Conservation (phyloP, 2,113 vertebrate species). For the Pipa parva region DNA sequence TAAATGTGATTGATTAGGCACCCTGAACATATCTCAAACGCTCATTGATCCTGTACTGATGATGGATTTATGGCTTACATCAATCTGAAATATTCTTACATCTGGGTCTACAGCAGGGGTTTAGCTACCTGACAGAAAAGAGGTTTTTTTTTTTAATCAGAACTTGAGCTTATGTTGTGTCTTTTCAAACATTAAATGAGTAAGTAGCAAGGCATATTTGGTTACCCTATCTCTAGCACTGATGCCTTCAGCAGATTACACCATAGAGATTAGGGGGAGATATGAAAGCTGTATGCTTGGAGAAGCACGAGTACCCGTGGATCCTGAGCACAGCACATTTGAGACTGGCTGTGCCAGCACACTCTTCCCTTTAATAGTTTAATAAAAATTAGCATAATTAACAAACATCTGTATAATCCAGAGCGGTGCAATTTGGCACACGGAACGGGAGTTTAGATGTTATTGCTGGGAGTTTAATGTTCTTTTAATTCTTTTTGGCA, state of each 20-base stretch:
- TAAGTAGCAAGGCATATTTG: conserved; percentile 27
- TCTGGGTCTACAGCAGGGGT: conserved; percentile 18
- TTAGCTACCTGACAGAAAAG: conserved; percentile 31
- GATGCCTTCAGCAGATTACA: conserved; percentile 23
- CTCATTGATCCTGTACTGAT: conserved; percentile 56
- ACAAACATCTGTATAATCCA: conserved; percentile 80
- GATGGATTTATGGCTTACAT: conserved; percentile 50
- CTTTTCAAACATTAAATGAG: no score
- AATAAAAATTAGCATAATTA: conserved; percentile 85
- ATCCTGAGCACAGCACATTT: conserved; percentile 43
- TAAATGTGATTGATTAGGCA: conserved; percentile 61
- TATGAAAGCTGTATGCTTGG: conserved; percentile 7
- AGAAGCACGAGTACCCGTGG: conserved; percentile 35
- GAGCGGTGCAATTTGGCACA: conserved; percentile 76
- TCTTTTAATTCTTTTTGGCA: conserved; percentile 78
- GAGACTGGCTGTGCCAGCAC: conserved; percentile 62
- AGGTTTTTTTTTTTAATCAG: conserved; percentile 45
- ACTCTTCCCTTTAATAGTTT: conserved; percentile 75
- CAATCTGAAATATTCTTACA: conserved; percentile 24
- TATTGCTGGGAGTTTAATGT: conserved; percentile 75
- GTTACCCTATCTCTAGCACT: background rate
- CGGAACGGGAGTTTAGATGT: conserved; percentile 71
- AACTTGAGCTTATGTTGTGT: background rate
- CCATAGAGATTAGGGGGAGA: conserved; percentile 1
- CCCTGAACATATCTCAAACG: conserved; percentile 56